phyloP scores from a whole-genome alignment of 2,888 invertebrate species.

The Linyphia triangularis region DNA sequence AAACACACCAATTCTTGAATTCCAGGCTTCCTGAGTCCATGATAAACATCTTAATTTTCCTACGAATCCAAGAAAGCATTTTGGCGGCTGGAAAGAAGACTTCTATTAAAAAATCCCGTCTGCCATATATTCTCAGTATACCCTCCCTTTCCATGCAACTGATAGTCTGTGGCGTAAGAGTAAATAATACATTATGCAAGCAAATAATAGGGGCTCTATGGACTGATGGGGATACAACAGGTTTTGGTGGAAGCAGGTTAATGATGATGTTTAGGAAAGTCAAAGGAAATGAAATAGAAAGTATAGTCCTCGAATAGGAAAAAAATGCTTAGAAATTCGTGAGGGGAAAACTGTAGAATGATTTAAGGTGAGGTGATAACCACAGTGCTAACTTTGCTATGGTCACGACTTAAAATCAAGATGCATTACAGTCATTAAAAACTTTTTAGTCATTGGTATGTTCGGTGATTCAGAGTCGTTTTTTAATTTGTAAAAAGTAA shows the following conservation, averaged over 20 bases:
- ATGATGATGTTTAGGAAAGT: conserved; percentile 2
- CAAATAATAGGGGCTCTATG: neutral
- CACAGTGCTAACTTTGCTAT: too few species aligned
- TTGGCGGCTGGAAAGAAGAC: neutral
- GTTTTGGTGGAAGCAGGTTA: conserved; percentile 9
- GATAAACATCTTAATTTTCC: neutral
- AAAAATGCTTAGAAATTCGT: neutral
- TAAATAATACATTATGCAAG: conserved; percentile 25
- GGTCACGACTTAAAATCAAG: too few species aligned
- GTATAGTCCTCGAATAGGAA: neutral
- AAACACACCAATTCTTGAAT: neutral
- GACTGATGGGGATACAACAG: conserved; percentile 8
- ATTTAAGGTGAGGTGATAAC: neutral
- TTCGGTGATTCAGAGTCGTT: too few species aligned
- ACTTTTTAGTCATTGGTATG: too few species aligned
- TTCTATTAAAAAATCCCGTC: neutral
- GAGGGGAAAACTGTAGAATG: neutral
- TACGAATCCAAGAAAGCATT: neutral
- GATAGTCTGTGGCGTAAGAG: conserved; percentile 8
- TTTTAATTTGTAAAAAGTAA: too few species aligned
- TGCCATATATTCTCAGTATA: neutral
- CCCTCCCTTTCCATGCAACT: neutral
- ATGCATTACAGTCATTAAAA: too few species aligned
- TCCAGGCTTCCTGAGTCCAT: neutral
- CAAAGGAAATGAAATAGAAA: neutral